phyloP scores from a whole-genome alignment of 2,888 invertebrate genomes.

The Agonopterix subpropinquella region DNA sequence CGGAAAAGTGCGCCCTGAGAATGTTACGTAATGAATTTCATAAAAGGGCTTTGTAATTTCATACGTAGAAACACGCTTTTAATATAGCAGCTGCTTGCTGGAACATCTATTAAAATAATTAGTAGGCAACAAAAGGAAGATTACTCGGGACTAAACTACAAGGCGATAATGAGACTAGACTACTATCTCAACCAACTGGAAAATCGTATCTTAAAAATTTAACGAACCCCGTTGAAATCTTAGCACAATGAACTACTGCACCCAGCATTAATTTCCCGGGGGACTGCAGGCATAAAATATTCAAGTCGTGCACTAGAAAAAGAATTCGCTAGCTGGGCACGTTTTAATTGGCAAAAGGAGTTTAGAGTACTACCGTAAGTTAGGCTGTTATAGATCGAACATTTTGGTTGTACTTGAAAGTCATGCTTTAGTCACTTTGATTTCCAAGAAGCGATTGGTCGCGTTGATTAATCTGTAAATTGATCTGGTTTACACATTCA shows the following conservation, averaged over 20 bases:
- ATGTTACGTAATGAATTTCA: background rate
- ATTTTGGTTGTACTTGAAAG: too few species aligned
- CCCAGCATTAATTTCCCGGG: slow-evolving; percentile 51
- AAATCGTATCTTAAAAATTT: slow-evolving; percentile 27
- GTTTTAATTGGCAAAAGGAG: slow-evolving; percentile 44
- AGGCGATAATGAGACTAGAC: too few species aligned
- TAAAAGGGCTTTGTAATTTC: background rate
- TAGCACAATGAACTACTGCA: slow-evolving; percentile 45
- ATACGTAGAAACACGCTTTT: background rate
- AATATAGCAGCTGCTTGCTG: background rate
- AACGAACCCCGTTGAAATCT: slow-evolving; percentile 31
- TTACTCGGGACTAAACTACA: too few species aligned
- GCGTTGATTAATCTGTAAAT: too few species aligned
- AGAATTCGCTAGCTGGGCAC: slow-evolving; percentile 38
- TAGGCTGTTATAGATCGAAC: background rate
- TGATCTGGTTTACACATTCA: too few species aligned
- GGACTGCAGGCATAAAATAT: slow-evolving; percentile 52
- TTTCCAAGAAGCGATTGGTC: too few species aligned
- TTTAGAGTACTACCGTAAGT: background rate
- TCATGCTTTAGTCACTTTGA: too few species aligned
- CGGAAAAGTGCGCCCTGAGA: too few species aligned
- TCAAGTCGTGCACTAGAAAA: slow-evolving; percentile 41
- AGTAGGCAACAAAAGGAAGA: too few species aligned
- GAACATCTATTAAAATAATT: too few species aligned
- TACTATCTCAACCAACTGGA: background rate